Base-by-base conservation (phyloP, 2,888 invertebrate species). In the Sminthurides aquaticus region DNA sequence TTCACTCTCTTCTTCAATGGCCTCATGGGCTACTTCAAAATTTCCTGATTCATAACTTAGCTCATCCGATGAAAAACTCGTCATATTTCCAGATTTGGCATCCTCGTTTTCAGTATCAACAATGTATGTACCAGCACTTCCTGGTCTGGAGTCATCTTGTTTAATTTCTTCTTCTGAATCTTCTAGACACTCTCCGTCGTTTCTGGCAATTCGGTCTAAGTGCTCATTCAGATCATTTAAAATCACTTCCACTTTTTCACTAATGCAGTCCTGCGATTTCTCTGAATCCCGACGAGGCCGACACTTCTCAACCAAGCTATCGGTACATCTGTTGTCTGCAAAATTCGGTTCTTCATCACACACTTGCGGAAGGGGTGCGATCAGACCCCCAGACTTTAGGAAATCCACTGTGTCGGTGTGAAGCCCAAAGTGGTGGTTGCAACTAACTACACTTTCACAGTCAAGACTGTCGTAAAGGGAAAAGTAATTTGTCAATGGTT, bases 381-480 rank as follows among this genome's bases (percentile, higher is more conserved):
- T 34, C 15, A 34, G 15, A 34, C 15, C 43, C 5, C 15, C 43
- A 5, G 43, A 34, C 15, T 34, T 34, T 5, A 34, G 5, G 43
- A 34, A 34, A 56, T 56, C 56, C 25, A 26, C 27, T 25, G 56
- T n/a, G 3, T 8, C 52, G 2, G 26, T n/a, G 49, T 52, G 29
- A 11, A 64, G 43, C 11, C 64, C 64, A 54, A 64, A 64, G 26
- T 64, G 59, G 27, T 57, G 49, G 49, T 62, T 62, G 28, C 62
- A 62, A 26, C 64, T 64, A 25, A 49, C 64, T 8, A 64, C 64
- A 43, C 64, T 64, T 22, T 64, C 59, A 58, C 54, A 58, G 43
- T 54, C 64, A 2, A 64, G 49, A 29, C 64, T 64, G 26, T 64
- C 64, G 49, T 58, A 58, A 15, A 58, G 29, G 2, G 64, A 64